Evolutionary conservation across 1,140 invertebrate species (phyloP), one percentile per base, ranked within the genome.

Genomic region (Ditylenchus dipsaci): DNA sequence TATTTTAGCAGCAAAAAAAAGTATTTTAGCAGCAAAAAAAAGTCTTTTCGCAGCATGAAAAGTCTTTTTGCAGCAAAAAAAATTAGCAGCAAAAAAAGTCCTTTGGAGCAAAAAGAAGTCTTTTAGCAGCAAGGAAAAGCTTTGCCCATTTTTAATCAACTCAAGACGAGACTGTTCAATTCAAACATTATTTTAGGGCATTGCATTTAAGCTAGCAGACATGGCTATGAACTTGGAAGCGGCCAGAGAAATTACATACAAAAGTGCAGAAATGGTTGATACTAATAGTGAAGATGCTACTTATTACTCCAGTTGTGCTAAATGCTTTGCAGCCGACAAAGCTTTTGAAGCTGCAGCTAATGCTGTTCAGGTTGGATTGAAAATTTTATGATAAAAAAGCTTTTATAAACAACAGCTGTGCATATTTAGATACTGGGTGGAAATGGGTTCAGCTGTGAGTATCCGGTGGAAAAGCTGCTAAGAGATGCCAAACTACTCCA

Each of bases 331-430:
- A 42, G 89, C 89, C 19, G 94, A 97, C 84, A 85, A 93, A 58
- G 95, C 94, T n/a, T 96, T 97, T 82, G 93, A 94, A 85, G 88
- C 89, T 79, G 94, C 95, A 17, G 87, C 91, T 17, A 92, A 97
- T 86, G 93, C 94, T 64, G 94, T 98, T 84, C 85, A 94, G 43
- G 72, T 74, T 26, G 65, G 42, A 7, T 38, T 38, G n/a, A n/a
- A 38, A 38, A 3, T 38, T 38, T 38, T 23, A 26, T n/a, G n/a
- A n/a, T n/a, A n/a, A n/a, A n/a, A 45, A 45, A 45, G 11, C 49
- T 53, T 7, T 53, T 53, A 7, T 53, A 53, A 53, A 7, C 49
- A 21, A 53, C 3, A 53, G 43, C 43, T 45, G 43, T 53, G 49
- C 15, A 17, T 26, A 26, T 53, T 49, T 42, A 72, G 70, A 58